Evolutionary conservation across 2,888 invertebrate species (phyloP).

Genomic region (Sphaerophoria rueppellii): DNA sequence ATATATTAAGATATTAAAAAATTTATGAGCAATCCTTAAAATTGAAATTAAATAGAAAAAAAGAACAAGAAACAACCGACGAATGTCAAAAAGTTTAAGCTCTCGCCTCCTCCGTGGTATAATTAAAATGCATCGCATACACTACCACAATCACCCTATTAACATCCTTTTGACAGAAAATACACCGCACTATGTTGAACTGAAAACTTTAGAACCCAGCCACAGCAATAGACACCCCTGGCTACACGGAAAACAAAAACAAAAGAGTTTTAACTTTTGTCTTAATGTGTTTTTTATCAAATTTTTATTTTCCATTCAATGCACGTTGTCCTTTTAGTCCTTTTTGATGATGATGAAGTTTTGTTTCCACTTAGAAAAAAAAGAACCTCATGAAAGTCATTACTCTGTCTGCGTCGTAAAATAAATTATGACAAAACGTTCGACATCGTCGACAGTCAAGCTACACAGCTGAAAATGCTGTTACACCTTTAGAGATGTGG

Average conservation of each 20-base stretch:
- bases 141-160: slow-evolving; percentile 56
- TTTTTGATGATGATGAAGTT: slow-evolving; percentile 43
- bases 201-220: background rate
- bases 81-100: slow-evolving; percentile 20
- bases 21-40: slow-evolving; percentile 47
- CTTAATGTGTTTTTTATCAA: background rate
- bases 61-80: background rate
- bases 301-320: slow-evolving; percentile 37
- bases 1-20: slow-evolving; percentile 41
- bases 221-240: background rate
- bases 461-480: background rate
- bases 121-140: slow-evolving; percentile 65
- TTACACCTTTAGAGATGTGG: slow-evolving; percentile 42
- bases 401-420: slow-evolving; percentile 54
- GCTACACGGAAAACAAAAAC: slow-evolving; percentile 2
- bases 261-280: slow-evolving; percentile 13
- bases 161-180: slow-evolving; percentile 55
- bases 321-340: slow-evolving; percentile 47
- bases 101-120: background rate
- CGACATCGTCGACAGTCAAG: background rate
- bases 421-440: slow-evolving; percentile 61
- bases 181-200: slow-evolving; percentile 22
- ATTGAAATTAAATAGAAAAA: background rate
- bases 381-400: slow-evolving; percentile 44
- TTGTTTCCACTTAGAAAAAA: slow-evolving; percentile 1